A percentile compares a stretch with the other conserved stretches of the same genome.
Evolutionary conservation across 2,113 vertebrate genomes (phyloP).

Genomic region (Odocoileus virginianus): DNA sequence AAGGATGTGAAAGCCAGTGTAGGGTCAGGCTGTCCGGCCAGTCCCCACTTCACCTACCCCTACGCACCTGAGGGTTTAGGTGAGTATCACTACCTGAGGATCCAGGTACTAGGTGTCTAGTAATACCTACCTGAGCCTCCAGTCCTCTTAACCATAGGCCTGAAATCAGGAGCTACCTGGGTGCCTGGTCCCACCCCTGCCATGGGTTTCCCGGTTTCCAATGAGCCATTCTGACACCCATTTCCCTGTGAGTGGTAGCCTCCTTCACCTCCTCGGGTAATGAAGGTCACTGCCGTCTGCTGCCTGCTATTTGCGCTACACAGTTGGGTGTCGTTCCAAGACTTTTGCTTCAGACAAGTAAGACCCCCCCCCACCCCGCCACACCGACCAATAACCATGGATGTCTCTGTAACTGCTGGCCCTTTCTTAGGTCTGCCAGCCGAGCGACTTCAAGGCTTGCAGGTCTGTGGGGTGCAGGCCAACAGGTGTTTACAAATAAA

Average conservation of each 20-base stretch:
- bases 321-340: background rate
- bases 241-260: background rate
- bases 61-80: background rate
- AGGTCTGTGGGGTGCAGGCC: background rate
- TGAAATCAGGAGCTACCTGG: background rate
- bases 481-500: too few species aligned
- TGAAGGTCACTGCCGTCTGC: background rate
- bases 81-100: background rate
- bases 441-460: background rate
- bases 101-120: background rate
- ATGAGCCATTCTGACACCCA: fast-evolving
- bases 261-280: background rate
- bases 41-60: background rate
- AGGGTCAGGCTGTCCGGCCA: background rate
- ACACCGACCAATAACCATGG: too few species aligned
- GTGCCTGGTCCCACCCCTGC: background rate
- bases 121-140: background rate
- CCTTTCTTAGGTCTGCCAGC: background rate
- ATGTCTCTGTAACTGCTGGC: background rate
- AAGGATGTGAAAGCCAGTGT: fast-evolving
- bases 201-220: background rate
- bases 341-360: background rate
- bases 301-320: background rate
- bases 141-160: background rate
- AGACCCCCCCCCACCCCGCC: background rate